phyloP scores from a whole-genome alignment of 2,797 vertebrate genomes.

The Gymnopithys bicolor region DNA sequence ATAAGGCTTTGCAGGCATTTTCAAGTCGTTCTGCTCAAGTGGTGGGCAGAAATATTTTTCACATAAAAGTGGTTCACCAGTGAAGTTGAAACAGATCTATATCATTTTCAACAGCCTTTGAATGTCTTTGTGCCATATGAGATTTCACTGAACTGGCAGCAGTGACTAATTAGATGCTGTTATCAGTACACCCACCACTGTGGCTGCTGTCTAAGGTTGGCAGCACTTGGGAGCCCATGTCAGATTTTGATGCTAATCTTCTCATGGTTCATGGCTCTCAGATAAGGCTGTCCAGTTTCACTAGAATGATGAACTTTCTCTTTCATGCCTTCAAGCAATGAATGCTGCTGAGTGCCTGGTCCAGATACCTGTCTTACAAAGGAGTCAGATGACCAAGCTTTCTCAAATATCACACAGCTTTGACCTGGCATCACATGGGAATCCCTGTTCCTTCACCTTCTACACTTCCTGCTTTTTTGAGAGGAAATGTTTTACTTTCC shows the following conservation, averaged over 20 bases:
- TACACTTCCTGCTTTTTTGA: background rate
- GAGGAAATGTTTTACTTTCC: background rate
- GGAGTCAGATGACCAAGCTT: background rate
- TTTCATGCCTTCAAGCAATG: background rate
- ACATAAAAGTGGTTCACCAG: background rate
- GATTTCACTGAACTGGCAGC: background rate
- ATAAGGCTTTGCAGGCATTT: background rate
- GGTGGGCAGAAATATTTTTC: conserved; percentile 8
- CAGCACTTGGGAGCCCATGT: background rate
- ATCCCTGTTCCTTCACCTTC: background rate
- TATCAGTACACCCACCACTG: background rate
- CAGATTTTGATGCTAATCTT: background rate
- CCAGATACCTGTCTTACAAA: background rate
- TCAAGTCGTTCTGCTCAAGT: background rate
- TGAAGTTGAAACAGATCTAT: background rate
- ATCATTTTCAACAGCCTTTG: background rate
- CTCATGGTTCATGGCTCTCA: background rate
- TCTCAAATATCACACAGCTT: background rate
- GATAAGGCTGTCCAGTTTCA: background rate
- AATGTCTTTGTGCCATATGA: background rate
- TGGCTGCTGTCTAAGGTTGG: background rate
- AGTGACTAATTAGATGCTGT: background rate
- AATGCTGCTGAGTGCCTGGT: background rate
- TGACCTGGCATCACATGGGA: background rate
- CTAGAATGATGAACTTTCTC: background rate